These are phyloP conservation scores for Pyrgilauda ruficollis DNA, from an alignment of 2,113 vertebrate genomes.

Conservation along the genomic window DNA sequence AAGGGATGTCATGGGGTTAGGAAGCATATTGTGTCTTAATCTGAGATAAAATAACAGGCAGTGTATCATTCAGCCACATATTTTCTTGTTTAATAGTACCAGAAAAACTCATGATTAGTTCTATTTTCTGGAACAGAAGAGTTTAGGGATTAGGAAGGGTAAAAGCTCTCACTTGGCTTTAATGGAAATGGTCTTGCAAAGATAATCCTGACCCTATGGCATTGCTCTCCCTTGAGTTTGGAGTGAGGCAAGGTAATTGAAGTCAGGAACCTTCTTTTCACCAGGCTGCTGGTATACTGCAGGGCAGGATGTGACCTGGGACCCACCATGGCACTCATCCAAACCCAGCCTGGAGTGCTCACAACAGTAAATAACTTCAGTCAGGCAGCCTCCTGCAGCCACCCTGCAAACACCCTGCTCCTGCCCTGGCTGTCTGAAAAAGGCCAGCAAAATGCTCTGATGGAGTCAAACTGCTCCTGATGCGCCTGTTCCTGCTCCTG, in stretches of 20 bases:
- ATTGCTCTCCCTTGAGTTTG: not conserved
- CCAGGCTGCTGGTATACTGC: not conserved
- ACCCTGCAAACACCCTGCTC: not conserved
- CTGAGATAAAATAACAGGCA: constrained; percentile 10
- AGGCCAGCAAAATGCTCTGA: not conserved
- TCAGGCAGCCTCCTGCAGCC: no score
- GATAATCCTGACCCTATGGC: not conserved
- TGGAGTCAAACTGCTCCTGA: not conserved
- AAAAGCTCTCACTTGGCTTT: not conserved
- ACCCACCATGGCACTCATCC: not conserved
- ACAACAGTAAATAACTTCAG: not conserved
- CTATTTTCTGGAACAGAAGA: not conserved
- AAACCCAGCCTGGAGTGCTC: not conserved
- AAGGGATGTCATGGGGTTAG: constrained; percentile 32
- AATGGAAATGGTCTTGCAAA: not conserved
- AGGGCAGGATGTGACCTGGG: not conserved
- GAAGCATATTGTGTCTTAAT: constrained; percentile 19
- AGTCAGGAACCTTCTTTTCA: not conserved
- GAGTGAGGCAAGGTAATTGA: not conserved
- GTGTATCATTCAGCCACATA: not conserved
- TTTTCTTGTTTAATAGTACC: not conserved
- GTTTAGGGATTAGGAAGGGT: not conserved
- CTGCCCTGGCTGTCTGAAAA: not conserved
- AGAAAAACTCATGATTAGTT: not conserved
- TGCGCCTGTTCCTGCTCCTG: not conserved